Conservation (phyloP, 1,140 invertebrate species). For the Geopemphigus sp. region DNA sequence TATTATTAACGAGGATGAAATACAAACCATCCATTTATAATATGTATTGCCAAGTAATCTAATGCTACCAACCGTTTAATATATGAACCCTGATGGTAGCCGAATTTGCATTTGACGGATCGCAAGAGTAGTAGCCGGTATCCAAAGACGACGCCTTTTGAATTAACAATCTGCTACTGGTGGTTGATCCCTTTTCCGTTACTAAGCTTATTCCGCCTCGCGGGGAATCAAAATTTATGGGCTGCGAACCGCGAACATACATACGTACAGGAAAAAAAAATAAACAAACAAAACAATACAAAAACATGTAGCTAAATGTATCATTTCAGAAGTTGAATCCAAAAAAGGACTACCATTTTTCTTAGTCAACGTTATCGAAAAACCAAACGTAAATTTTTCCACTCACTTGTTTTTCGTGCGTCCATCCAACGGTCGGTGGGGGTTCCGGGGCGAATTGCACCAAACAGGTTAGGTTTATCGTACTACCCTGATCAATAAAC, state of each 20-base stretch:
- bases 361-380: constrained; percentile 22
- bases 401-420: constrained; percentile 73
- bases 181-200: constrained; percentile 62
- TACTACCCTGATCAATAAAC: constrained; percentile 81
- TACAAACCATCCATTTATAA: background rate
- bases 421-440: constrained; percentile 75
- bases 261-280: background rate
- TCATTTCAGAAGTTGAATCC: constrained; percentile 35
- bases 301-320: constrained; percentile 30
- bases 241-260: constrained; percentile 54
- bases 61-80: constrained; percentile 60
- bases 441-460: constrained; percentile 79
- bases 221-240: constrained; percentile 62
- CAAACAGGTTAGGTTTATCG: constrained; percentile 83
- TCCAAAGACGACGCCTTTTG: constrained; percentile 60
- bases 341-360: constrained; percentile 31
- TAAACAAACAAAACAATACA: background rate
- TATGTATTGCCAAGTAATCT: constrained; percentile 18
- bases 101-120: constrained; percentile 64
- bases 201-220: constrained; percentile 61
- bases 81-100: constrained; percentile 64
- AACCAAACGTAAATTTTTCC: constrained; percentile 4
- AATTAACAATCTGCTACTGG: constrained; percentile 63
- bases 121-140: constrained; percentile 63
- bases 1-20: constrained; percentile 6